These are phyloP conservation scores for Halcyon senegalensis DNA, from an alignment of 2,113 vertebrate genomes.

Conservation along the genomic window DNA sequence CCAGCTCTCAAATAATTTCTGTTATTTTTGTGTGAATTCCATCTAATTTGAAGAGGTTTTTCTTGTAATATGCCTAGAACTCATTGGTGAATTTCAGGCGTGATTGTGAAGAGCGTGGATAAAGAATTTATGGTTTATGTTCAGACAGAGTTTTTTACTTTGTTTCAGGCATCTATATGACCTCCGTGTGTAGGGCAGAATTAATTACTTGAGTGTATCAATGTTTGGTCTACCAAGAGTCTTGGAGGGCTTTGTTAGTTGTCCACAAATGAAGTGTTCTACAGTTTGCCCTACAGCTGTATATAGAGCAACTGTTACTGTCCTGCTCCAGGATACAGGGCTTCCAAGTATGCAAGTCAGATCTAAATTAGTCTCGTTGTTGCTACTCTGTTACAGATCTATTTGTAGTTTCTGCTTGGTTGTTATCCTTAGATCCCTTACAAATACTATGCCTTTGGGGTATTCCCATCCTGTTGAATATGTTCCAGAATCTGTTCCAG, in stretches of 20 bases:
- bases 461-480: background rate
- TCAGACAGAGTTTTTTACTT: background rate
- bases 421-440: slow-evolving; percentile 9
- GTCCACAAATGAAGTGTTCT: background rate
- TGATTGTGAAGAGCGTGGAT: background rate
- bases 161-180: background rate
- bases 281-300: background rate
- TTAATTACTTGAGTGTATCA: background rate
- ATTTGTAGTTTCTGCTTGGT: slow-evolving; percentile 1
- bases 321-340: background rate
- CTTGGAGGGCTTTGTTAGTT: background rate
- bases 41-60: background rate
- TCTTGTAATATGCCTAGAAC: background rate
- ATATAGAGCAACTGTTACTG: background rate
- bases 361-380: background rate
- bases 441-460: background rate
- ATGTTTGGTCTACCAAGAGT: background rate
- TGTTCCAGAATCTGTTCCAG: slow-evolving; percentile 20
- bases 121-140: slow-evolving; percentile 10
- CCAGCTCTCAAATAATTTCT: background rate
- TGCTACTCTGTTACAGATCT: background rate
- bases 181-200: background rate
- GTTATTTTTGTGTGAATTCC: slow-evolving; percentile 26
- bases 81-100: background rate
- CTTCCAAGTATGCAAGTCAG: background rate